phyloP scores from a whole-genome alignment of 64 coral and sea anemone species.

The Pocillopora damicornis region DNA sequence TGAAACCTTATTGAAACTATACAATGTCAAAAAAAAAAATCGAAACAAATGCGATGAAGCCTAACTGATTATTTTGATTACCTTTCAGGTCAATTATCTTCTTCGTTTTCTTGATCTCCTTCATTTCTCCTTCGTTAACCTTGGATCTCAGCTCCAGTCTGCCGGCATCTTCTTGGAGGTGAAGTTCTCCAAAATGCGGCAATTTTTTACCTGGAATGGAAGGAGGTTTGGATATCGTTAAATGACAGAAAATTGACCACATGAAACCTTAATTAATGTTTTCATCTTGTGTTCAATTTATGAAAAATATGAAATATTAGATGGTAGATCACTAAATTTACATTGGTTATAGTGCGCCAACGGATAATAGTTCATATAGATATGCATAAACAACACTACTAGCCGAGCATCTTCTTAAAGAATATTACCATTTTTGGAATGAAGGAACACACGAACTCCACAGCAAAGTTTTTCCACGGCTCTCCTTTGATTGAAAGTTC shows the following conservation, averaged over 20 bases:
- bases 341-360: no score
- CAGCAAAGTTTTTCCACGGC: constrained; percentile 2
- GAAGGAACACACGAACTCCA: constrained; percentile 8
- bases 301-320: no score
- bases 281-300: not conserved
- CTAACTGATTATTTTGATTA: not conserved
- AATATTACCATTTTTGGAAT: constrained; percentile 33
- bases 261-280: not conserved
- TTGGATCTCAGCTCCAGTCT: not conserved
- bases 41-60: not conserved
- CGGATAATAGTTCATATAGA: not conserved
- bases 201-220: not conserved
- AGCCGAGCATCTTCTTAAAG: not conserved
- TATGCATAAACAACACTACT: not conserved
- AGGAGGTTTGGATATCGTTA: not conserved
- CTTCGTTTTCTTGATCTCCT: not conserved
- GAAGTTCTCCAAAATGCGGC: constrained; percentile 26
- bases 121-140: not conserved
- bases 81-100: constrained; percentile 29
- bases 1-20: no score
- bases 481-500: constrained; percentile 13
- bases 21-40: no score
- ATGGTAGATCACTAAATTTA: no score
- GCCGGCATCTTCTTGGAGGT: not conserved
- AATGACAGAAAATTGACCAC: no score